Evolutionary conservation across 1,140 invertebrate species (phyloP).

Genomic region (Sminthurides bifidus): DNA sequence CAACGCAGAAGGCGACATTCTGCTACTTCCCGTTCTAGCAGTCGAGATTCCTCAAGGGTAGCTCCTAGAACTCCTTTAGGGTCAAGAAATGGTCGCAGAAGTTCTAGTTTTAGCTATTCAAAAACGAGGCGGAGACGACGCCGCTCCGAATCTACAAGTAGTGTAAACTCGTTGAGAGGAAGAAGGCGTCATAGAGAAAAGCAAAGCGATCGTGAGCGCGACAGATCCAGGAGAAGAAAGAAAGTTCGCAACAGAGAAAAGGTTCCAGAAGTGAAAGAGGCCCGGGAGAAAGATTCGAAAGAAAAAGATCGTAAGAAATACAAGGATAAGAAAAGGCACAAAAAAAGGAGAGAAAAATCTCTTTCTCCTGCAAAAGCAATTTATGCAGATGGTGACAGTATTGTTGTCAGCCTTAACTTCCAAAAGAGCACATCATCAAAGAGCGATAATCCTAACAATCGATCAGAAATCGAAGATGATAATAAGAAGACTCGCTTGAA

Average conservation of each 20-base stretch:
- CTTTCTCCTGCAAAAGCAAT: conserved; percentile 70
- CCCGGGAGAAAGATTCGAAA: conserved; percentile 35
- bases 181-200: conserved; percentile 31
- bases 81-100: too few species aligned
- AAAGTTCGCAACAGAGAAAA: conserved; percentile 32
- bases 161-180: too few species aligned
- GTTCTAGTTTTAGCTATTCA: too few species aligned
- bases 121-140: too few species aligned
- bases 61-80: too few species aligned
- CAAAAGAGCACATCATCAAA: conserved; percentile 34
- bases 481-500: not conserved
- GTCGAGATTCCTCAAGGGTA: too few species aligned
- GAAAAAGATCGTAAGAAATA: conserved; percentile 41
- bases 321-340: conserved; percentile 39
- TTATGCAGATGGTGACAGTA: conserved; percentile 80
- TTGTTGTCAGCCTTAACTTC: conserved; percentile 80
- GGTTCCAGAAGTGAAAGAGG: conserved; percentile 2
- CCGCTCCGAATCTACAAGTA: too few species aligned
- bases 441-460: not conserved
- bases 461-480: conserved; percentile 8
- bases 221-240: conserved; percentile 32
- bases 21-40: too few species aligned
- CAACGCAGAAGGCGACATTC: too few species aligned
- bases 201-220: conserved; percentile 19
- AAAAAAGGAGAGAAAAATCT: conserved; percentile 42